phyloP scores from a whole-genome alignment of 2,888 invertebrate genomes.

The Agrochola macilenta region DNA sequence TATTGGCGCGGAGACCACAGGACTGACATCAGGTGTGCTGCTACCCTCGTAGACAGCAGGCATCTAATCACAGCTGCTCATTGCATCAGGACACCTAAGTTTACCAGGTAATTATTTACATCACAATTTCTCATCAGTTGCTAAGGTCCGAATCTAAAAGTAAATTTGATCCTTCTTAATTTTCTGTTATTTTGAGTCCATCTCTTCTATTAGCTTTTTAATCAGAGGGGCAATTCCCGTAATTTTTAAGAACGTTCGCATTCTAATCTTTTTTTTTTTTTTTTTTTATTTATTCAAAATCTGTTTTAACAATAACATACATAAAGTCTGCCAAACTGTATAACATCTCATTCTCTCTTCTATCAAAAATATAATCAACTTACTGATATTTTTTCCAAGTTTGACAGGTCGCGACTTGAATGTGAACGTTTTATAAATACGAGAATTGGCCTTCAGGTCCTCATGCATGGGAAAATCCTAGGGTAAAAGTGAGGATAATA shows the following conservation, averaged over 20 bases:
- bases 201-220: background rate
- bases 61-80: constrained; percentile 76
- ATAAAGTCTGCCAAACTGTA: no score
- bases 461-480: constrained; percentile 1
- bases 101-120: constrained; percentile 50
- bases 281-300: no score
- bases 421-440: no score
- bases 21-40: constrained; percentile 68
- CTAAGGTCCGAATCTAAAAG: background rate
- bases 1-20: constrained; percentile 63
- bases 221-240: no score
- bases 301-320: no score
- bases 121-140: background rate
- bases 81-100: constrained; percentile 68
- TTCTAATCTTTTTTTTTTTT: no score
- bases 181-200: background rate
- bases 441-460: no score
- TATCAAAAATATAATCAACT: no score
- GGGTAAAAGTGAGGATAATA: background rate
- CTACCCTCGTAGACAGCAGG: constrained; percentile 64
- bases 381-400: no score
- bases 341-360: no score
- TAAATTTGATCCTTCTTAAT: background rate
- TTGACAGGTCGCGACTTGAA: no score
- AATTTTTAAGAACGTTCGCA: no score